Percentiles rank a stretch among this genome's conserved stretches.
Evolutionary conservation across 2,888 invertebrate genomes (phyloP).

Genomic region (Arenicola marina): DNA sequence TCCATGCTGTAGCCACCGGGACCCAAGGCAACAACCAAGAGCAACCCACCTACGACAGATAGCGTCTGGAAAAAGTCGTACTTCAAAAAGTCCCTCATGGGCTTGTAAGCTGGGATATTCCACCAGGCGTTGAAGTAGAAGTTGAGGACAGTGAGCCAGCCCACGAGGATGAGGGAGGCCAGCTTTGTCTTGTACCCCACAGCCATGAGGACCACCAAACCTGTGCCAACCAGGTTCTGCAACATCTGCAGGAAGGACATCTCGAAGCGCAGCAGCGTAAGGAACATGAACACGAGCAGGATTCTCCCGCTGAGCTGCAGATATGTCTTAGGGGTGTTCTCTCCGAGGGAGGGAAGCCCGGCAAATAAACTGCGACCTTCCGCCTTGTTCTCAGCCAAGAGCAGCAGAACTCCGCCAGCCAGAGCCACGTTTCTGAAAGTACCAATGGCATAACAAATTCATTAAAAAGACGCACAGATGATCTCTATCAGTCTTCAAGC

Average conservation of each 20-base stretch:
- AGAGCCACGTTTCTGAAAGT: slow-evolving; percentile 83
- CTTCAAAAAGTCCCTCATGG: slow-evolving; percentile 97
- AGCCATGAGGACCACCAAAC: slow-evolving; percentile 92
- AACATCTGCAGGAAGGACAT: slow-evolving; percentile 82
- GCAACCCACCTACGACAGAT: slow-evolving; percentile 96
- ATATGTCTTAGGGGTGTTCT: slow-evolving; percentile 88
- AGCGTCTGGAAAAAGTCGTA: slow-evolving; percentile 99
- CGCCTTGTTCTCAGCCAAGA: slow-evolving; percentile 92
- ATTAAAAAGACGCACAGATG: too few relatives aligned
- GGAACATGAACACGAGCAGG: slow-evolving; percentile 97
- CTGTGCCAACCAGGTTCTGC: slow-evolving; percentile 90
- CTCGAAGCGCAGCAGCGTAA: slow-evolving; percentile 93
- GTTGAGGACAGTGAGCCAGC: slow-evolving; percentile 86
- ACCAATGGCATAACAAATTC: too few relatives aligned
- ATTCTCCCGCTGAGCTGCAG: slow-evolving; percentile 94
- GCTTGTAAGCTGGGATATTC: slow-evolving; percentile 92
- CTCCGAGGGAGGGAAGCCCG: slow-evolving; percentile 73
- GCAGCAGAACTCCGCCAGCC: slow-evolving; percentile 93
- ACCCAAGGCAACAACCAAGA: slow-evolving; percentile 97
- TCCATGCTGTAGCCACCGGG: slow-evolving; percentile 96
- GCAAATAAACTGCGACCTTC: slow-evolving; percentile 95
- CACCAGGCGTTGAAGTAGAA: slow-evolving; percentile 99
- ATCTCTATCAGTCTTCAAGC: too few relatives aligned
- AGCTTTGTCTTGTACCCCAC: slow-evolving; percentile 98
- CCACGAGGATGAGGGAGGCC: slow-evolving; percentile 89